Conservation (phyloP, 2,797 vertebrate genomes). For the Xiphophorus birchmanni region DNA sequence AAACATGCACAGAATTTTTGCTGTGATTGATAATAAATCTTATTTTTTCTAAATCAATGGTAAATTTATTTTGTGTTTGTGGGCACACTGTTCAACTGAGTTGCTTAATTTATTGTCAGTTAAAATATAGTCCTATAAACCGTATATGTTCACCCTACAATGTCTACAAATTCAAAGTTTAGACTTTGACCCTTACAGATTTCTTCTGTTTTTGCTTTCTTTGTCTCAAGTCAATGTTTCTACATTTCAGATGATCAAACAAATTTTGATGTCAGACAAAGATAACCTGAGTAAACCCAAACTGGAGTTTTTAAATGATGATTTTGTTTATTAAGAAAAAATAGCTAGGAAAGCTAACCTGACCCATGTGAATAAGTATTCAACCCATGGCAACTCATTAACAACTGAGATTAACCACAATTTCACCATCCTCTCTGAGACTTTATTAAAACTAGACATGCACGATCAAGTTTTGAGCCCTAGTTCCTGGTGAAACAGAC, state of each 20-base stretch:
- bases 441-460: not conserved
- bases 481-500: not conserved
- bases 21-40: constrained; percentile 9
- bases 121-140: not conserved
- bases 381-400: not conserved
- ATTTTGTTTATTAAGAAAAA: not conserved
- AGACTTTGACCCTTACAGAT: not conserved
- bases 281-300: too few relatives aligned
- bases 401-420: not conserved
- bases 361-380: not conserved
- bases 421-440: not conserved
- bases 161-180: not conserved
- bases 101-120: constrained; percentile 4
- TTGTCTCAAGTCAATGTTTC: not conserved
- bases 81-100: not conserved
- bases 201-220: not conserved
- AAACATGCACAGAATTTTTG: constrained; percentile 1
- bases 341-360: not conserved
- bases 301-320: not conserved
- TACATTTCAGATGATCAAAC: not conserved
- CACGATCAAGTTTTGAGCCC: not conserved
- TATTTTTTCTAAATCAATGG: not conserved
- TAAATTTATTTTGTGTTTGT: not conserved
- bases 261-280: not conserved
- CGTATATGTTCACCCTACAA: not conserved